Base-by-base conservation (phyloP, 2,888 invertebrate species). In the Lumbricus terrestris region DNA sequence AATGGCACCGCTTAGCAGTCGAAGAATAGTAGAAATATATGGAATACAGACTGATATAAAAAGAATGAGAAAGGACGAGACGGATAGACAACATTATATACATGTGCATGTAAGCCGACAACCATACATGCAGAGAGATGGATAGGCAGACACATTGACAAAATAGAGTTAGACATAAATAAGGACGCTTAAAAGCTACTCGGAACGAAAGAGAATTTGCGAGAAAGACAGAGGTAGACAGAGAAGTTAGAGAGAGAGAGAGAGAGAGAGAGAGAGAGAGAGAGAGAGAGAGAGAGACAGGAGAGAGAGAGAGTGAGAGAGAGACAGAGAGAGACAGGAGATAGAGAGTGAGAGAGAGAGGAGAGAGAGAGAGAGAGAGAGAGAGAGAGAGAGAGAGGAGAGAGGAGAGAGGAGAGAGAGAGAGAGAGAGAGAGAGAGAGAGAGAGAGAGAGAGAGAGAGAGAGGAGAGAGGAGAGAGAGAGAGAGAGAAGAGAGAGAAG, bases 31-130 rank as follows among this genome's bases (percentile, higher is more conserved):
- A n/a, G n/a, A n/a, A n/a, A n/a, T 5, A 38, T 15, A 35, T n/a
- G n/a, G 47, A 20, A 89, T 13, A 89, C 69, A 89, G 34, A 89
- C 33, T 82, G 54, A 89, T 40, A 42, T 33, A 23, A 94, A 94
- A 29, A 82, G 82, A 82, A 13, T 29, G 16, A 82, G n/a, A 82
- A 33, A 82, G 82, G 29, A 6, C 29, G 82, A 82, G 82, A 82
- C 13, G 29, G 33, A 33, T 33, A 18, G 82, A 29, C 29, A 82
- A 33, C 8, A 5, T 11, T 5, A 82, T 23, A 82, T 82, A 82
- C 11, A 20, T 82, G 29, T 82, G 15, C 82, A 82, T 29, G 15
- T 29, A 18, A 15, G 33, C 6, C 34, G 35, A 89, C 69, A 89
- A 33, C 20, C 23, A 89, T 34, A 89, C 5, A 47, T 0, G 11